Percentiles rank a stretch among this genome's conserved stretches.
These are phyloP conservation scores for Orthosia cruda DNA, from an alignment of 2,888 invertebrate species.

Conservation along the genomic window DNA sequence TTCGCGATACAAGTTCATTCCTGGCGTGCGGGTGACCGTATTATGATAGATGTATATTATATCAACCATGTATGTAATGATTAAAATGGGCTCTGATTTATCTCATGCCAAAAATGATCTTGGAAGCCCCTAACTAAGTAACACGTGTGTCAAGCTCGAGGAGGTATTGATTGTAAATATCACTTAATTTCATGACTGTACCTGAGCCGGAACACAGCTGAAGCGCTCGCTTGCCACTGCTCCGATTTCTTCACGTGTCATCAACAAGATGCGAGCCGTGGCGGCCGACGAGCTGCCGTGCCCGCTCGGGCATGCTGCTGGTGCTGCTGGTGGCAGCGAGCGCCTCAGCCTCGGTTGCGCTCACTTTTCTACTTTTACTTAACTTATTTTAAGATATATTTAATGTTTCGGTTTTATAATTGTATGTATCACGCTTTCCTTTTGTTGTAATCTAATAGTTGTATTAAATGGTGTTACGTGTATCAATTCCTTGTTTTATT, in stretches of 20 bases:
- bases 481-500: constrained; percentile 44
- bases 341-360: background rate
- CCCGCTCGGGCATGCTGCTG: background rate
- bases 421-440: constrained; percentile 55
- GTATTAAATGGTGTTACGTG: constrained; percentile 75
- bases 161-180: constrained; percentile 22
- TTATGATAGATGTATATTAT: background rate
- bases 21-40: background rate
- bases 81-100: background rate
- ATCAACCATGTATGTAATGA: background rate
- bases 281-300: background rate
- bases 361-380: constrained; percentile 7
- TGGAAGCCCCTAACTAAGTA: background rate
- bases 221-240: background rate
- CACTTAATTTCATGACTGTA: constrained; percentile 16
- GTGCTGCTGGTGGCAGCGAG: too few species aligned
- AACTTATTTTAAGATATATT: constrained; percentile 29
- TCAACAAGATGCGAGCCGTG: too few species aligned
- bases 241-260: background rate
- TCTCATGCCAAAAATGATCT: background rate
- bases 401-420: constrained; percentile 46
- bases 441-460: constrained; percentile 59
- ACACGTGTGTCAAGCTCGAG: constrained; percentile 3
- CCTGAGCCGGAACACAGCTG: background rate
- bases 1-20: background rate